Evolutionary conservation across 2,888 invertebrate genomes (phyloP), one percentile per base, ranked within the genome.

Genomic region (Drosophila percnosoma): DNA sequence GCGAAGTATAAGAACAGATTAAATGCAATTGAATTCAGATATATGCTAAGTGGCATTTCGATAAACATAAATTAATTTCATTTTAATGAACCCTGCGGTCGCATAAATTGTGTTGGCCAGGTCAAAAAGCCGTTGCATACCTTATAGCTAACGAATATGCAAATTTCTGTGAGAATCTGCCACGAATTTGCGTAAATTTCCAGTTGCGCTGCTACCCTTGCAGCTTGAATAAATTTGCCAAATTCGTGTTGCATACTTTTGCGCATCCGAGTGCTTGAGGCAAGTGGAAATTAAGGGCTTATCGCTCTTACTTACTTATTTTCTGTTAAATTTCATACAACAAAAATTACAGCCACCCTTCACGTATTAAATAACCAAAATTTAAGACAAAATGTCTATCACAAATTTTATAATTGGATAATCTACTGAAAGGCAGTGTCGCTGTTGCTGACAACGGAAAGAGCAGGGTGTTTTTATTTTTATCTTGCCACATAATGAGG

Each of bases 321-420:
- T 40, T 40, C 45, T 45, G 29, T 11, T 33, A 21, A 51, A 53
- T 24, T 58, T 57, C 29, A n/a, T n/a, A 40, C 51, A 55, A 55
- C 51, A 34, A 63, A 7, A 31, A 58, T 49, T 4, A 55, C 27
- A n/a, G 2, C 3, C 13, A 54, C 18, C n/a, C 27, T 8, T 27
- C 34, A 29, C 18, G 54, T 34, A 45, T 52, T 36, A 49, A 61
- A 57, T 45, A 36, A 52, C 51, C 54, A 48, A 54, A 58, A 62
- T 53, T 59, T 31, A 40, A 58, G 57, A 45, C 68, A 29, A 59
- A 48, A 36, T 45, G n/a, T 59, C 42, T 45, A 29, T 64, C 57
- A 59, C 13, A 60, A 74, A 73, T 71, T 83, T 73, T 76, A 73
- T 87, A 84, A 89, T 84, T 82, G 74, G 80, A 77, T 87, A 80